Evolutionary conservation across 2,888 invertebrate species (phyloP).

Genomic region (Melipona beecheii): DNA sequence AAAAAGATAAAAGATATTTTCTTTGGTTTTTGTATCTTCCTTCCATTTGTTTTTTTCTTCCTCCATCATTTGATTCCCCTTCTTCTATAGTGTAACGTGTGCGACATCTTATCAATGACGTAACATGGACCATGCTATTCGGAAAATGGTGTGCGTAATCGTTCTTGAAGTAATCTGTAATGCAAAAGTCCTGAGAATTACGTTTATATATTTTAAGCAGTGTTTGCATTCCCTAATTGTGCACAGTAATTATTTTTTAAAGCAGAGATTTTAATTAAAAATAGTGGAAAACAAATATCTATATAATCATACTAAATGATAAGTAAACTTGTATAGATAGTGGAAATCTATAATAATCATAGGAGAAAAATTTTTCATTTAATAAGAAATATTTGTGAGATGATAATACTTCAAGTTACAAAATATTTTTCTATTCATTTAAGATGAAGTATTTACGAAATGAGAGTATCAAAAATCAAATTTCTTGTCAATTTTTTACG

Average conservation of each 20-base stretch:
- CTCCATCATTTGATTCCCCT: background rate
- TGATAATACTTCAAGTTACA: too few relatives aligned
- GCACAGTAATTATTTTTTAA: background rate
- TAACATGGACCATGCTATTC: constrained; percentile 8
- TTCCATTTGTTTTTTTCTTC: background rate
- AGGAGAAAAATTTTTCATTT: background rate
- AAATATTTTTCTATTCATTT: too few relatives aligned
- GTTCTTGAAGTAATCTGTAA: constrained; percentile 7
- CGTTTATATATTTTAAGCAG: background rate
- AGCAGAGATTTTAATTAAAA: background rate
- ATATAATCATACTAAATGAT: background rate
- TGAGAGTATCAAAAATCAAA: too few relatives aligned
- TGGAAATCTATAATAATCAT: background rate
- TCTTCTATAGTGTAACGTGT: background rate
- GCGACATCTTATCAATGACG: constrained; percentile 45
- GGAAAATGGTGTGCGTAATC: constrained; percentile 24
- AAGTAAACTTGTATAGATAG: too few relatives aligned
- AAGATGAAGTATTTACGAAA: too few relatives aligned
- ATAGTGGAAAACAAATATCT: background rate
- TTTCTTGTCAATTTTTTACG: background rate
- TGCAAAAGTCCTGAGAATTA: constrained; percentile 7
- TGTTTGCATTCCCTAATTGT: background rate
- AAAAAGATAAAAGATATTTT: background rate
- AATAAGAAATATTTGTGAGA: too few relatives aligned
- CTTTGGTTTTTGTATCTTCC: background rate